phyloP scores from a whole-genome alignment of 2,888 invertebrate genomes.

The Halocaridina rubra region DNA sequence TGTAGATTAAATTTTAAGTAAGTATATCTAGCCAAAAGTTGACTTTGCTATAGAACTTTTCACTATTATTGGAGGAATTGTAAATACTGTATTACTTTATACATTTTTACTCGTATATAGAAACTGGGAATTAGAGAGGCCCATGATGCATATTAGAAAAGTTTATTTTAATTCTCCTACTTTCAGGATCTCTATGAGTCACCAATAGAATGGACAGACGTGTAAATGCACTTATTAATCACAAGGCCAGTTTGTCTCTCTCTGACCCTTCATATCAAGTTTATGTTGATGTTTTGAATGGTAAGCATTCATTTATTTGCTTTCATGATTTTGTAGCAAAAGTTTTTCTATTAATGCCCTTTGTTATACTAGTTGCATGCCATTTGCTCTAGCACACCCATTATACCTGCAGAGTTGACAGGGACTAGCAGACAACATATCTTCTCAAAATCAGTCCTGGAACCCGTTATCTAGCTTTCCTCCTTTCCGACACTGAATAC shows the following conservation, averaged over 20 bases:
- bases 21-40: too few relatives aligned
- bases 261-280: slow-evolving; percentile 34
- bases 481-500: neutral
- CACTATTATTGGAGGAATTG: too few relatives aligned
- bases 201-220: slow-evolving; percentile 44
- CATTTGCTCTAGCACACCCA: neutral
- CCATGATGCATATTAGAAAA: too few relatives aligned
- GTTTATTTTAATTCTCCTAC: neutral
- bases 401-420: neutral
- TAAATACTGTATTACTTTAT: too few relatives aligned
- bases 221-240: slow-evolving; percentile 41
- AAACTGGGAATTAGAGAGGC: too few relatives aligned
- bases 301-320: slow-evolving; percentile 20
- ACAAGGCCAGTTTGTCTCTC: slow-evolving; percentile 30
- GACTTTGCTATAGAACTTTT: too few relatives aligned
- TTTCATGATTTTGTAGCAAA: neutral
- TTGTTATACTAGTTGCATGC: too few relatives aligned
- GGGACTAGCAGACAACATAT: neutral
- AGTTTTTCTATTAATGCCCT: neutral
- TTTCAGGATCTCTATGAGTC: slow-evolving; percentile 50
- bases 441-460: too few relatives aligned
- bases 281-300: slow-evolving; percentile 39
- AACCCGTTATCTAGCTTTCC: neutral
- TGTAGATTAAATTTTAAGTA: too few relatives aligned
- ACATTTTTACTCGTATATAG: too few relatives aligned